phyloP scores from a whole-genome alignment of 1,140 invertebrate species.

The Drosophila nannoptera region DNA sequence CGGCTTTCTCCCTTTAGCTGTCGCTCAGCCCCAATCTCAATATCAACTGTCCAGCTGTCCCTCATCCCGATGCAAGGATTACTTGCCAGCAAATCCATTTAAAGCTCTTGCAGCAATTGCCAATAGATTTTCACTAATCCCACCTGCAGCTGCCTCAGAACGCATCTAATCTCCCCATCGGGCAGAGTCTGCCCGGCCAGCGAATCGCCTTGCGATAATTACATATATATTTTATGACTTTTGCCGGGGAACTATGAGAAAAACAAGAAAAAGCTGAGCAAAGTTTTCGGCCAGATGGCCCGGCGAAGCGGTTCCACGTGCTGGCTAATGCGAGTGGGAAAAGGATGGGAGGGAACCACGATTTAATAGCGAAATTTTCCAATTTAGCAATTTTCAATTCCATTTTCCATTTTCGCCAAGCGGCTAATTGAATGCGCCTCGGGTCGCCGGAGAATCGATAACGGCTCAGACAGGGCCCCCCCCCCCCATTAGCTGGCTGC shows the following conservation, averaged over 20 bases:
- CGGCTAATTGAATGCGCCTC: slow-evolving; percentile 37
- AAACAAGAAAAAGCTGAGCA: slow-evolving; percentile 10
- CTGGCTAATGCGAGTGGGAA: slow-evolving; percentile 40
- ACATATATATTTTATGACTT: slow-evolving; percentile 15
- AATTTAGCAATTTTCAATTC: slow-evolving; percentile 30
- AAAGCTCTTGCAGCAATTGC: too few relatives aligned
- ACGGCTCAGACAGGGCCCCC: not conserved
- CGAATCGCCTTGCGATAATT: not conserved
- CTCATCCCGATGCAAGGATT: too few relatives aligned
- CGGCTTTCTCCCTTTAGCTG: too few relatives aligned
- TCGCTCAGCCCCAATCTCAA: too few relatives aligned
- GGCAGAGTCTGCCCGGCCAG: too few relatives aligned
- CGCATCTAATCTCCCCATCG: too few relatives aligned
- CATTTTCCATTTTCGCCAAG: slow-evolving; percentile 12
- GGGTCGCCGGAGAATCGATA: slow-evolving; percentile 20
- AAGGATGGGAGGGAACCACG: slow-evolving; percentile 30
- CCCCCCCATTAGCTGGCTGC: not conserved
- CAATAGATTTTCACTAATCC: too few relatives aligned
- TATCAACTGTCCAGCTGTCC: too few relatives aligned
- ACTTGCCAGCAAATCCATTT: too few relatives aligned
- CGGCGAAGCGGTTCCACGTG: slow-evolving; percentile 3
- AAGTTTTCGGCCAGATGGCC: slow-evolving; percentile 33
- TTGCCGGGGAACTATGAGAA: too few relatives aligned
- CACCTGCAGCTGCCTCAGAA: too few relatives aligned
- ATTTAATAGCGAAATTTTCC: slow-evolving; percentile 28